A percentile compares a stretch with the other conserved stretches of the same genome.
Evolutionary conservation across 1,140 invertebrate species (phyloP).

Genomic region (Tribolium castaneum): DNA sequence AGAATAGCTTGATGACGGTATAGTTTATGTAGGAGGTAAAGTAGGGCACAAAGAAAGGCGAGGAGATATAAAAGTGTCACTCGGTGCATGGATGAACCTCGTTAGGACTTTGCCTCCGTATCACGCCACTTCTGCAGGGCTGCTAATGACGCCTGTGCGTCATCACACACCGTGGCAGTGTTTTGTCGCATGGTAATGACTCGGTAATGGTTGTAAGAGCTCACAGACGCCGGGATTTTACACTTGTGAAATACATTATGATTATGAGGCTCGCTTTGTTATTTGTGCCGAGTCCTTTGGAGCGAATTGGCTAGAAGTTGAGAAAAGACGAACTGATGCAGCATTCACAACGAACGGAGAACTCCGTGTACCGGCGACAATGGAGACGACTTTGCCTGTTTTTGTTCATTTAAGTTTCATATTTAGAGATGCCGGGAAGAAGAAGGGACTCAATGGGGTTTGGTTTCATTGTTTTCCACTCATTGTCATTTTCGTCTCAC

Average conservation of each 20-base stretch:
- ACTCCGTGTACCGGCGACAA: constrained; percentile 10
- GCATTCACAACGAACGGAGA: neutral
- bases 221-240: constrained; percentile 49
- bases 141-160: constrained; percentile 45
- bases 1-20: neutral
- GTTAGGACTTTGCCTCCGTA: constrained; percentile 6
- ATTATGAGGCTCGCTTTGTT: constrained; percentile 48
- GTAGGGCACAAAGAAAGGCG: neutral
- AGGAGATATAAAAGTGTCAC: constrained; percentile 17
- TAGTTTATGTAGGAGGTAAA: neutral
- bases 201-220: constrained; percentile 53
- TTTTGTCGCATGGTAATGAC: constrained; percentile 51
- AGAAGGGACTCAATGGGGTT: constrained; percentile 32
- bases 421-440: constrained; percentile 36
- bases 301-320: constrained; percentile 48
- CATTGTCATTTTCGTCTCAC: constrained; percentile 39
- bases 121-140: constrained; percentile 12
- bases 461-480: constrained; percentile 41
- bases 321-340: constrained; percentile 48
- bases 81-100: constrained; percentile 18
- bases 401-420: constrained; percentile 40
- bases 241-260: constrained; percentile 53
- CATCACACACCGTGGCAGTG: constrained; percentile 51
- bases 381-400: constrained; percentile 24
- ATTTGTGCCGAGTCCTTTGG: constrained; percentile 43